Evolutionary conservation across 2,888 invertebrate genomes (phyloP).

Genomic region (Priocnemis perturbator): DNA sequence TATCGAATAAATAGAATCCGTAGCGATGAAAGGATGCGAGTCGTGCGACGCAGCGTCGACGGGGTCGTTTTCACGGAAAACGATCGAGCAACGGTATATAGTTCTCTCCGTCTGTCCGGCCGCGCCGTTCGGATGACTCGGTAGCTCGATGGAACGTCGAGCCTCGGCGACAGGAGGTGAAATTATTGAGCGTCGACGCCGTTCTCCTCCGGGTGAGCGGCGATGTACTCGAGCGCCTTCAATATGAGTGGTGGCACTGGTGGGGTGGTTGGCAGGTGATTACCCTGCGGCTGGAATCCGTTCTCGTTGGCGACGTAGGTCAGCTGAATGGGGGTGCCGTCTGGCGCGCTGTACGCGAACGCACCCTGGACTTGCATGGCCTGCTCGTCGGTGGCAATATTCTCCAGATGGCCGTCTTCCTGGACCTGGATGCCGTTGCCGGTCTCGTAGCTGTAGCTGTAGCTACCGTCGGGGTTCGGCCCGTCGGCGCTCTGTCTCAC

Average conservation of each 20-base stretch:
- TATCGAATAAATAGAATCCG: too few species aligned
- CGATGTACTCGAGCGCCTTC: slow-evolving; percentile 71
- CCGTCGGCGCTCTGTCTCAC: slow-evolving; percentile 66
- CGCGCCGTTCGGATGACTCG: too few species aligned
- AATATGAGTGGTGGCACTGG: slow-evolving; percentile 71
- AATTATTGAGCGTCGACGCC: slow-evolving; percentile 31
- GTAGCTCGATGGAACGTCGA: too few species aligned
- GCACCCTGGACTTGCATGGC: slow-evolving; percentile 74
- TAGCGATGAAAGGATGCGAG: too few species aligned
- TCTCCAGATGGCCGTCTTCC: slow-evolving; percentile 77
- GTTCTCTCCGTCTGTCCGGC: too few species aligned
- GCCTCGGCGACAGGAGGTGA: too few species aligned
- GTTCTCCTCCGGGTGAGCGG: slow-evolving; percentile 66
- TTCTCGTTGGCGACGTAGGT: slow-evolving; percentile 82
- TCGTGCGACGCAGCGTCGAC: too few species aligned
- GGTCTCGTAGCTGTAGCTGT: slow-evolving; percentile 73
- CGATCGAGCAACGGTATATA: too few species aligned
- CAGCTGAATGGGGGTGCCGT: slow-evolving; percentile 79
- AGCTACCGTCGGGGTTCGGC: slow-evolving; percentile 71
- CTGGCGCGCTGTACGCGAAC: slow-evolving; percentile 78
- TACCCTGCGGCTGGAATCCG: slow-evolving; percentile 81
- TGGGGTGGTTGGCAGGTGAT: slow-evolving; percentile 72
- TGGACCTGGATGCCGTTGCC: slow-evolving; percentile 75
- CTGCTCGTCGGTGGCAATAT: slow-evolving; percentile 78
- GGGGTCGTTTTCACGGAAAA: too few species aligned